Base-by-base conservation (phyloP, 2,113 vertebrate genomes). In the Alligator mississippiensis region DNA sequence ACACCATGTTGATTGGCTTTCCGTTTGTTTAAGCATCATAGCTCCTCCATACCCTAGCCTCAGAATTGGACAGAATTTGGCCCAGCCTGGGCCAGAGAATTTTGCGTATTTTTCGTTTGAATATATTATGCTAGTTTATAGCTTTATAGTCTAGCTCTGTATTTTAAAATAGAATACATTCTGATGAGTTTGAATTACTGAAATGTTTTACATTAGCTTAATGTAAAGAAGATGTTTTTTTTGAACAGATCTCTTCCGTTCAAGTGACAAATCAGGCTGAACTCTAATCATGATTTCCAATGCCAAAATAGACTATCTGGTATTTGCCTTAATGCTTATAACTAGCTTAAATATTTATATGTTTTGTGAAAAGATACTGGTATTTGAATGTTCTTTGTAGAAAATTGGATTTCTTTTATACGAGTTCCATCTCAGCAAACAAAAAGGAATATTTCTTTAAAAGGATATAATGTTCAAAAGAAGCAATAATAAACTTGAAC, bases 251-350 rank as follows among this genome's bases (percentile, higher is more conserved):
- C 15, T 82, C 58, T 30, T 84, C 60, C 47, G 6, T 84, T 90
- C 24, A n/a, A 76, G 57, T 87, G 24, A 92, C 34, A 89, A 77
- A 60, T 55, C 24, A 87, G 38, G 11, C 9, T 28, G 80, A 90
- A 87, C 72, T 58, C 62, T 90, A 60, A 55, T 18, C 12, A 80
- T 93, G 82, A n/a, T 89, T 91, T 90, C 77, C 78, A 93, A 74
- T n/a, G 18, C 17, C 47, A 87, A 34, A 25, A 38, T 28, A 57
- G 47, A 85, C 13, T 74, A 87, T 66, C 38, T 83, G 60, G 61
- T 82, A 61, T 92, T 95, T 95, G 38, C 87, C 62, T 84, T 93
- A 58, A 74, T 60, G 25, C 63, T 90, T 89, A 27, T 85, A 82
- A 87, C 85, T 84, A 57, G 22, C 59, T 87, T 74, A 82, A 17